Conservation (phyloP, 2,888 invertebrate species). For the Eumacrocentrus americanus region DNA sequence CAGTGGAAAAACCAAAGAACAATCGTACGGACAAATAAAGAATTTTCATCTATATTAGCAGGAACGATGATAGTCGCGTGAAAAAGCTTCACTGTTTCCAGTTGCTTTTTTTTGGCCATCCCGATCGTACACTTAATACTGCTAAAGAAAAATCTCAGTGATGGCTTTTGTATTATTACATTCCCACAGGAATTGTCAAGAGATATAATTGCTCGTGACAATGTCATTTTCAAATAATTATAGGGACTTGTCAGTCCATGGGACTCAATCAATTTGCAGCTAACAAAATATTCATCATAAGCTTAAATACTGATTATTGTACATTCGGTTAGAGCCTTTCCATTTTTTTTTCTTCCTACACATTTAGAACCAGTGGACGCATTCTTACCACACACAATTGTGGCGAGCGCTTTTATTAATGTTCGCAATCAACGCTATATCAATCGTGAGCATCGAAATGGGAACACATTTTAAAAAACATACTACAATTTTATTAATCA, state of each 20-base stretch:
- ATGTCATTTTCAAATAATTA: too few relatives aligned
- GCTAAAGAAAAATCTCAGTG: constrained; percentile 22
- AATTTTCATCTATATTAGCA: constrained; percentile 5
- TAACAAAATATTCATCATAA: constrained; percentile 36
- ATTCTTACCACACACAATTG: neutral
- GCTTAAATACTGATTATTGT: constrained; percentile 44
- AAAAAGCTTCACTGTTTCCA: constrained; percentile 1
- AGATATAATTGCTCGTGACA: neutral
- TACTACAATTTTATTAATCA: neutral
- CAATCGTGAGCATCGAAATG: neutral
- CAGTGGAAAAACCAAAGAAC: neutral
- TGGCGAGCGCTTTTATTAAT: neutral
- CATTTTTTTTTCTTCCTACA: constrained; percentile 17
- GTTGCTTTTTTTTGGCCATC: neutral
- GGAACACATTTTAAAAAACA: neutral
- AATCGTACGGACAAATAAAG: constrained; percentile 17
- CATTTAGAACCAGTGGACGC: neutral
- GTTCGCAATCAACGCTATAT: neutral
- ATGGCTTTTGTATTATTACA: constrained; percentile 6
- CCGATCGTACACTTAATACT: constrained; percentile 24
- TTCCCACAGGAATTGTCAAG: neutral
- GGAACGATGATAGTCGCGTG: neutral
- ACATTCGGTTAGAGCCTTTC: constrained; percentile 39
- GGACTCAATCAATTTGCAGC: constrained; percentile 15
- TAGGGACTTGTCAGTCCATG: too few relatives aligned